Percentiles rank a stretch among this genome's conserved stretches.
phyloP scores from a whole-genome alignment of 2,797 vertebrate species.

The Sebastes umbrosus region DNA sequence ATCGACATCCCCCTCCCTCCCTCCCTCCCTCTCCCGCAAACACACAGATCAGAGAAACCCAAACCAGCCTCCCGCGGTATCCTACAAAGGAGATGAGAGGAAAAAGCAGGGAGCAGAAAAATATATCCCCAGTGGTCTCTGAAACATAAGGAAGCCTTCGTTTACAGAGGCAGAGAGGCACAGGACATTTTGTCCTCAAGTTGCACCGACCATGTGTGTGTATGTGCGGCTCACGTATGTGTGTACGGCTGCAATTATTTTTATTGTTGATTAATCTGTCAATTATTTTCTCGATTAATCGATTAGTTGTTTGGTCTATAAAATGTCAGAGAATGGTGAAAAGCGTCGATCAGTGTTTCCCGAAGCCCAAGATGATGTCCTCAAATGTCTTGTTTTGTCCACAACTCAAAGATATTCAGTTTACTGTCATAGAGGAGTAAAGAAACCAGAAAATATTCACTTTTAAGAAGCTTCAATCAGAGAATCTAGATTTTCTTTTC shows the following conservation, averaged over 20 bases:
- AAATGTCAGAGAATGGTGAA: too few relatives aligned
- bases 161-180: slow-evolving; percentile 31
- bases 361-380: fast-evolving
- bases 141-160: slow-evolving; percentile 57
- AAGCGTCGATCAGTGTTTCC: too few relatives aligned
- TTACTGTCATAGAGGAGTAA: too few relatives aligned
- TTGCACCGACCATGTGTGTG: background rate
- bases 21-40: slow-evolving; percentile 5
- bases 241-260: too few relatives aligned
- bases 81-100: slow-evolving; percentile 62
- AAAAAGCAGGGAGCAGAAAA: slow-evolving; percentile 57
- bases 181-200: slow-evolving; percentile 57
- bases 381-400: too few relatives aligned
- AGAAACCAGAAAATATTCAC: too few relatives aligned
- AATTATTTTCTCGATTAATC: too few relatives aligned
- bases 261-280: too few relatives aligned
- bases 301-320: too few relatives aligned
- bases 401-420: too few relatives aligned
- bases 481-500: too few relatives aligned
- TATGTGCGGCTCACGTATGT: background rate
- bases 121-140: slow-evolving; percentile 57
- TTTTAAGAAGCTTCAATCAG: too few relatives aligned
- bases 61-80: slow-evolving; percentile 52
- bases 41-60: slow-evolving; percentile 61
- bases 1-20: slow-evolving; percentile 37